phyloP scores from a whole-genome alignment of 2,888 invertebrate species.

The Melanotus villosus region DNA sequence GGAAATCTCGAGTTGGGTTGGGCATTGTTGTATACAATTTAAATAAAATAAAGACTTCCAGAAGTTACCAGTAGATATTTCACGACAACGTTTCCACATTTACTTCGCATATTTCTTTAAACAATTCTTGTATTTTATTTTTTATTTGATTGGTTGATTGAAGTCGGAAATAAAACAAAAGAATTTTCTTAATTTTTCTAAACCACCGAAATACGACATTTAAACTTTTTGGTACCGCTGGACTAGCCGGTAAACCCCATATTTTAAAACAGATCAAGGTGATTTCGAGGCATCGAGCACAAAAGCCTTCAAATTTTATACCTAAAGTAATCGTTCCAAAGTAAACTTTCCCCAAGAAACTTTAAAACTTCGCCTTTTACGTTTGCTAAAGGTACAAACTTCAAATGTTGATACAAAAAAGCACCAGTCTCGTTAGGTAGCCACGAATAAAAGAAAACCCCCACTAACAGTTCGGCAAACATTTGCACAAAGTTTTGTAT shows the following conservation, averaged over 20 bases:
- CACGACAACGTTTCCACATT: too few relatives aligned
- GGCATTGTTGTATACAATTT: too few relatives aligned
- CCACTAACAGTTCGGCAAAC: slow-evolving; percentile 27
- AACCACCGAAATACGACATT: too few relatives aligned
- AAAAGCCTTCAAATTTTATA: slow-evolving; percentile 35
- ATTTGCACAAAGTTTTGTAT: slow-evolving; percentile 31
- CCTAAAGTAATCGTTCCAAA: slow-evolving; percentile 31
- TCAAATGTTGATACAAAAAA: slow-evolving; percentile 37
- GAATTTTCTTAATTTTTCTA: too few relatives aligned
- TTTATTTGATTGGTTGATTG: too few relatives aligned
- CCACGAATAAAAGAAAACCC: slow-evolving; percentile 33
- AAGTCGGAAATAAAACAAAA: too few relatives aligned
- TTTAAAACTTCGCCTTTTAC: slow-evolving; percentile 16
- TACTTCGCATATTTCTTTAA: too few relatives aligned
- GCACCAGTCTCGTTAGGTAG: slow-evolving; percentile 35
- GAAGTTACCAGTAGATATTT: too few relatives aligned
- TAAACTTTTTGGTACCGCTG: slow-evolving; percentile 13
- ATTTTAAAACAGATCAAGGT: slow-evolving; percentile 33
- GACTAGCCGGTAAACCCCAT: not conserved
- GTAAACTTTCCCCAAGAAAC: slow-evolving; percentile 28
- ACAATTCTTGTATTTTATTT: too few relatives aligned
- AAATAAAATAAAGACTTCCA: too few relatives aligned
- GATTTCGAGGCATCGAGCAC: slow-evolving; percentile 26
- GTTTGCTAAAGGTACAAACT: slow-evolving; percentile 13
- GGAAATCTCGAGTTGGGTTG: too few relatives aligned